Evolutionary conservation across 2,888 invertebrate species (phyloP).

Genomic region (Aricia artaxerxes): DNA sequence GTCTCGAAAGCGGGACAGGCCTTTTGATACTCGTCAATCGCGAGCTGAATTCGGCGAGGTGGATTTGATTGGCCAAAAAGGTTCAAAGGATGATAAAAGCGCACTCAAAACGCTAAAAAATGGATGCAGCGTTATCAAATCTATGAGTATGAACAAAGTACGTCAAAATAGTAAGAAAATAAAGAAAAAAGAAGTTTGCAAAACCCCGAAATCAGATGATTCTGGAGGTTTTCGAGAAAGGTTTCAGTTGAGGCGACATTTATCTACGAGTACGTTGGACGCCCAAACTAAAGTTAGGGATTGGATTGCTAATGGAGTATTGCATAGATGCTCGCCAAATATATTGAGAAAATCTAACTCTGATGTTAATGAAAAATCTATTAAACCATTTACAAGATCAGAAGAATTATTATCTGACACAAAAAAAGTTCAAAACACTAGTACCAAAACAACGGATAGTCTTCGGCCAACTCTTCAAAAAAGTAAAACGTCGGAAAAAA

Average conservation of each 20-base stretch:
- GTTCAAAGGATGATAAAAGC: slow-evolving; percentile 68
- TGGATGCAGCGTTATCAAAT: slow-evolving; percentile 81
- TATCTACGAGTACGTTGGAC: slow-evolving; percentile 90
- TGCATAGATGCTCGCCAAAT: slow-evolving; percentile 85
- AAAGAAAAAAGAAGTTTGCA: slow-evolving; percentile 76
- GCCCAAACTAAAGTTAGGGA: slow-evolving; percentile 92
- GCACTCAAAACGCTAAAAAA: slow-evolving; percentile 71
- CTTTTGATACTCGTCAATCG: slow-evolving; percentile 69
- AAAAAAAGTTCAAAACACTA: slow-evolving; percentile 54
- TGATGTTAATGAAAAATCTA: slow-evolving; percentile 59
- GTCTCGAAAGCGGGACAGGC: slow-evolving; percentile 74
- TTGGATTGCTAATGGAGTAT: slow-evolving; percentile 91
- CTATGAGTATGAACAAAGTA: slow-evolving; percentile 77
- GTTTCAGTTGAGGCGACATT: slow-evolving; percentile 85
- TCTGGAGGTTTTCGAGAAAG: slow-evolving; percentile 80
- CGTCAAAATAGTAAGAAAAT: slow-evolving; percentile 76
- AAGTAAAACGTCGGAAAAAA: slow-evolving; percentile 70
- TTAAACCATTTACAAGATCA: slow-evolving; percentile 69
- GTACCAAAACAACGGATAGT: slow-evolving; percentile 48
- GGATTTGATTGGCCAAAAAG: slow-evolving; percentile 72
- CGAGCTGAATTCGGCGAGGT: slow-evolving; percentile 77
- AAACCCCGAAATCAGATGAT: slow-evolving; percentile 79
- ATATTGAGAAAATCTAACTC: slow-evolving; percentile 79
- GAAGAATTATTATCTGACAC: slow-evolving; percentile 69
- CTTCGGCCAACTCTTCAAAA: slow-evolving; percentile 47